These are phyloP conservation scores for Megalurothrips usitatus DNA, from an alignment of 2,888 invertebrate species.

Conservation along the genomic window DNA sequence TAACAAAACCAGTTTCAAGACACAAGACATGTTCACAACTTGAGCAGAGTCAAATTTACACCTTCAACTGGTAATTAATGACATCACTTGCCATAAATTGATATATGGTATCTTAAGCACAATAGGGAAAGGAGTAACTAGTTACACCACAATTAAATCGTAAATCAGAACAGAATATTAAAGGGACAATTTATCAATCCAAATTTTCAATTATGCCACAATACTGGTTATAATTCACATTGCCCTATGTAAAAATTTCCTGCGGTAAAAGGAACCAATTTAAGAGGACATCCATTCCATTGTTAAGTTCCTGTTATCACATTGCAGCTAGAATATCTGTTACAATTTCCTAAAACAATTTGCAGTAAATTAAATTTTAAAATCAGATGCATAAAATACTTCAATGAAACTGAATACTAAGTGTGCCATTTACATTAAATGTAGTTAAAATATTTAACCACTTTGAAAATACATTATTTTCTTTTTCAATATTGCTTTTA, in stretches of 20 bases:
- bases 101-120: conserved; percentile 22
- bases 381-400: conserved; percentile 23
- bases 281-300: neutral
- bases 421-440: conserved; percentile 23
- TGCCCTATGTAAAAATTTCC: neutral
- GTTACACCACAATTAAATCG: conserved; percentile 12
- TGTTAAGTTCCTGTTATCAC: conserved; percentile 22
- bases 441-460: conserved; percentile 15
- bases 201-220: neutral
- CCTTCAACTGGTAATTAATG: neutral
- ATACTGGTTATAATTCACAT: conserved; percentile 11
- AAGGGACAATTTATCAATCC: neutral
- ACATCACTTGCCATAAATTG: neutral
- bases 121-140: conserved; percentile 20
- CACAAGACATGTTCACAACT: neutral
- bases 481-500: conserved; percentile 15
- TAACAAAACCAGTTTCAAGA: neutral
- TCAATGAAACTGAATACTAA: conserved; percentile 21
- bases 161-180: conserved; percentile 3
- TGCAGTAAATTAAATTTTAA: conserved; percentile 24
- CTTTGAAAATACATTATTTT: conserved; percentile 16
- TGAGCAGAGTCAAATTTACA: conserved; percentile 8
- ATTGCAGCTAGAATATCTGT: conserved; percentile 23
- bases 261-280: conserved; percentile 18
- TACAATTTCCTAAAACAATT: neutral